Conservation (phyloP, 1,140 invertebrate species). For the Lethrus apterus region DNA sequence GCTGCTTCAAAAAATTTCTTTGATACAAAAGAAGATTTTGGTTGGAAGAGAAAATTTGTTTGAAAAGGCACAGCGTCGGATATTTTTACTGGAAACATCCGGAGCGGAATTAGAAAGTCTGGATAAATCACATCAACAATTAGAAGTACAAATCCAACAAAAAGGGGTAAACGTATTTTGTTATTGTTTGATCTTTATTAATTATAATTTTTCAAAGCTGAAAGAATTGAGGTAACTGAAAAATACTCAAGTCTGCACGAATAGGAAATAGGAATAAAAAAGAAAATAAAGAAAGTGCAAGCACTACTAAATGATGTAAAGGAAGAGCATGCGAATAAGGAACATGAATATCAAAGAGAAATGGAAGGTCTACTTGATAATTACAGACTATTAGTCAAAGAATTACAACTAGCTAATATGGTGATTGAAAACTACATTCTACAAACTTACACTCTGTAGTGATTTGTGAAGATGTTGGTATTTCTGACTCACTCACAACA, state of each 20-base stretch:
- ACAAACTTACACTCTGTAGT: too few species aligned
- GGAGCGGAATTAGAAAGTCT: constrained; percentile 83
- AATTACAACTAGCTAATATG: constrained; percentile 85
- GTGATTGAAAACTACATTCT: constrained; percentile 86
- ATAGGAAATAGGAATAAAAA: constrained; percentile 83
- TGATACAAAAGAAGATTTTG: constrained; percentile 91
- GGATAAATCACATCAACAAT: constrained; percentile 71
- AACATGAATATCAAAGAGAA: constrained; percentile 91
- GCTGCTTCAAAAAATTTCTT: constrained; percentile 78
- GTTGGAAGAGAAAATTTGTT: constrained; percentile 97
- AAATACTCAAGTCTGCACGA: constrained; percentile 91
- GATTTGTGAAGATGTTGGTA: too few species aligned
- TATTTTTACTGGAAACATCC: constrained; percentile 76
- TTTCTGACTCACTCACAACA: too few species aligned
- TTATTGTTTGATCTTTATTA: background rate
- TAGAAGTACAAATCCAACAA: constrained; percentile 73
- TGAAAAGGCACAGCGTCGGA: constrained; percentile 95
- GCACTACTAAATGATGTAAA: constrained; percentile 74
- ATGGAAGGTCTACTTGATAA: constrained; percentile 93
- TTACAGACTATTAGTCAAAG: constrained; percentile 78
- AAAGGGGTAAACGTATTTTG: constrained; percentile 78
- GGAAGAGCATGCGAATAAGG: constrained; percentile 79
- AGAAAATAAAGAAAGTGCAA: constrained; percentile 87
- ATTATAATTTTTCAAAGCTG: constrained; percentile 51
- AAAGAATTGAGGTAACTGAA: constrained; percentile 92